These are phyloP conservation scores for Drosophila pseudotalamancana DNA, from an alignment of 2,888 invertebrate species.

Conservation along the genomic window DNA sequence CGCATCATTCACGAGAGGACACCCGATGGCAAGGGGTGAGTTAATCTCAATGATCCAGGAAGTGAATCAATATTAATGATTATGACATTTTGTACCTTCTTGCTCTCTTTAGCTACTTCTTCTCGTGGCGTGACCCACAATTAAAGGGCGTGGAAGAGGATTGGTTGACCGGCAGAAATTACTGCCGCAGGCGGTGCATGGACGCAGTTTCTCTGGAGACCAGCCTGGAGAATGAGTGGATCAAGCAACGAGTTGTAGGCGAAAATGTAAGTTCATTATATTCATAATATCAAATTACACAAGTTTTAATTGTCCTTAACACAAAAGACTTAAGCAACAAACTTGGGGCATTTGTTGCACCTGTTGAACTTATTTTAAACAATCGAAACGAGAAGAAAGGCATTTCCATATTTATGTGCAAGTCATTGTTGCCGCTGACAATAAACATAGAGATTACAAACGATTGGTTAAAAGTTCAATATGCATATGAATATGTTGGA, in stretches of 20 bases:
- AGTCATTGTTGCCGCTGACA: conserved; percentile 20
- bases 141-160: conserved; percentile 91
- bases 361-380: neutral
- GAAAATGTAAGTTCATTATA: conserved; percentile 88
- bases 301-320: neutral
- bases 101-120: conserved; percentile 92
- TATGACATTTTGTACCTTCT: no score
- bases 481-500: conserved; percentile 10
- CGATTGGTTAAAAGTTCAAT: conserved; percentile 14
- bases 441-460: conserved; percentile 14
- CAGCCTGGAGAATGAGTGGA: conserved; percentile 93
- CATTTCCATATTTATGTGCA: neutral
- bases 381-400: neutral
- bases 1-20: conserved; percentile 89
- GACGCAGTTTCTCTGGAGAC: conserved; percentile 94
- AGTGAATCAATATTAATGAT: no score
- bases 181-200: conserved; percentile 95
- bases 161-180: conserved; percentile 94
- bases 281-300: neutral
- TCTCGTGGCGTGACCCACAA: conserved; percentile 93
- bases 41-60: conserved; percentile 8
- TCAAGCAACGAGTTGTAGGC: conserved; percentile 91
- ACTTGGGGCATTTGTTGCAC: neutral
- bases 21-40: conserved; percentile 88
- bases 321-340: conserved; percentile 26